Base-by-base conservation (phyloP, 2,113 vertebrate species). In the Dipodomys stephensi region DNA sequence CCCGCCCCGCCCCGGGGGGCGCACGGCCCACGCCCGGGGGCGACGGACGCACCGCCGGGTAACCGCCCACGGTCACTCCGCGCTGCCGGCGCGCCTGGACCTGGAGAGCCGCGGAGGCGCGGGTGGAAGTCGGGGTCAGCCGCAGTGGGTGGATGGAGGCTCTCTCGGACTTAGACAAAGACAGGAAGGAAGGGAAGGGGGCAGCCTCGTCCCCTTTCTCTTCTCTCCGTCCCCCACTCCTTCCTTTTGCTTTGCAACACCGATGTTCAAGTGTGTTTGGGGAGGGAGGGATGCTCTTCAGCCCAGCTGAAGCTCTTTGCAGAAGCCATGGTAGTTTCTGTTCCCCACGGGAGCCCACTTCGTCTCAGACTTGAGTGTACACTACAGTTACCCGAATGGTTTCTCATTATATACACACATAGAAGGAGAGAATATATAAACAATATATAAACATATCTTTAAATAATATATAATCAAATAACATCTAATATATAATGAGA, bases 1-100 rank as follows among this genome's bases (percentile, higher is more conserved):
- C 28, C n/a, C 3, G 27, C 73, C 77, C 73, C 93, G 83, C 69
- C 28, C n/a, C 6, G 20, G 7, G 69, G 77, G 8, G 46, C 12
- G 8, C 72, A 62, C 15, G 11, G 91, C 96, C 93, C 88, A 93
- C 79, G 71, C 90, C 79, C 76, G 82, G 39, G 16, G 28, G 53
- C 67, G 84, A 19, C 0, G 5, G 85, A 30, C 25, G 25, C 13
- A 11, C 72, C 1, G 1, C 60, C 25, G n/a, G 49, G 80, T 12
- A 76, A 77, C 80, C 80, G 11, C 46, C 16, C 12, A 20, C 68
- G 35, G n/a, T 25, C 74, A 32, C 30, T 23, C 6, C 28, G n/a
- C 53, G 27, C 28, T 6, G 18, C 77, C 89, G 46, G 19, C 39
- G 49, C 6, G 60, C 35, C 27, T 18, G 11, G 44, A 74, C 76